phyloP scores from a whole-genome alignment of 2,888 invertebrate species.

The Siphlonurus alternatus region DNA sequence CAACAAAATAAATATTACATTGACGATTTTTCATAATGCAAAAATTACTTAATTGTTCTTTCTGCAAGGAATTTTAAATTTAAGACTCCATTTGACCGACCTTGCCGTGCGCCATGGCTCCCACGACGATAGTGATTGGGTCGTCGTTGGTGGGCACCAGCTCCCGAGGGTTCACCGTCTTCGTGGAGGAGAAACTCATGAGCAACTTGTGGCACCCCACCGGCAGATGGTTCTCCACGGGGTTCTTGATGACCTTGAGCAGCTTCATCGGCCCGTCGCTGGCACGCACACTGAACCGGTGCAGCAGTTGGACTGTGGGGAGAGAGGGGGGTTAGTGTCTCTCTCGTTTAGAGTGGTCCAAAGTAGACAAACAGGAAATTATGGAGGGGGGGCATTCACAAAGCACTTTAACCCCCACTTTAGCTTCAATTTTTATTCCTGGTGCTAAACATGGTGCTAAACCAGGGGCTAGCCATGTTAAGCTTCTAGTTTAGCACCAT shows the following conservation, averaged over 20 bases:
- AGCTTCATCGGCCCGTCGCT: constrained; percentile 77
- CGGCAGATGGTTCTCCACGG: constrained; percentile 84
- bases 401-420: no score
- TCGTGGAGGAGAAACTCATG: constrained; percentile 75
- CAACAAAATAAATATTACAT: no score
- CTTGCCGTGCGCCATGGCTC: constrained; percentile 96
- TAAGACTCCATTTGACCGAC: constrained; percentile 39
- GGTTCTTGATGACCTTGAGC: constrained; percentile 93
- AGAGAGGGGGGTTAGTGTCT: constrained; percentile 6
- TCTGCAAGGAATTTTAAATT: no score
- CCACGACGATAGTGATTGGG: constrained; percentile 80
- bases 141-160: constrained; percentile 60
- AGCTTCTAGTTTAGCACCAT: no score
- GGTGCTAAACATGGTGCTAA: no score
- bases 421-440: no score
- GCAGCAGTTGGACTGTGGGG: constrained; percentile 79
- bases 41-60: no score
- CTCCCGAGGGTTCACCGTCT: constrained; percentile 49
- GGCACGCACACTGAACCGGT: constrained; percentile 85
- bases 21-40: no score
- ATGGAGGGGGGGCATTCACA: no score
- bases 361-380: neutral
- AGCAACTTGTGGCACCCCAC: constrained; percentile 80
- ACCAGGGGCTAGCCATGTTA: no score
- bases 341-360: neutral